Conservation (phyloP, 2,113 vertebrate genomes). For the Nematolebias whitei region DNA sequence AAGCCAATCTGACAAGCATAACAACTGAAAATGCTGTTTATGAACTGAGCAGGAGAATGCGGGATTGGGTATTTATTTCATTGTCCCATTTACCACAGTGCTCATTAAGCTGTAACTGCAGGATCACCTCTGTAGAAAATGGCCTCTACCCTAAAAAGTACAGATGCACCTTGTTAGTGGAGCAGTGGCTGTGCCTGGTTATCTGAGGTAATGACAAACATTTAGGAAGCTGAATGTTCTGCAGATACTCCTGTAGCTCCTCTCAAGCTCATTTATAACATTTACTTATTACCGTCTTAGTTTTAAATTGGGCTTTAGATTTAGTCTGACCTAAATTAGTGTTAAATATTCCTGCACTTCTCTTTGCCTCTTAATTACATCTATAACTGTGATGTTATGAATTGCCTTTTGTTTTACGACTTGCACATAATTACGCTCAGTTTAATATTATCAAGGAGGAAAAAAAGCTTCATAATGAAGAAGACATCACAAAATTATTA, state of each 20-base stretch:
- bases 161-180: constrained; percentile 9
- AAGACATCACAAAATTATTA: no score
- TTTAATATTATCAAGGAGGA: background rate
- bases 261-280: background rate
- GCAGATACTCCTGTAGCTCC: background rate
- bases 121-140: background rate
- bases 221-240: constrained; percentile 13
- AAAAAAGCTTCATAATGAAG: no score
- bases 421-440: background rate
- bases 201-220: constrained; percentile 11
- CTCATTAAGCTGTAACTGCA: background rate
- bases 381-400: background rate
- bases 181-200: constrained; percentile 35
- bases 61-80: no score
- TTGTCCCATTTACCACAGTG: background rate
- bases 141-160: background rate
- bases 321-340: constrained; percentile 9
- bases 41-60: background rate
- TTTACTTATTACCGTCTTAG: background rate
- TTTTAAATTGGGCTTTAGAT: constrained; percentile 17
- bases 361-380: constrained; percentile 13
- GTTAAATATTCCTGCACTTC: constrained; percentile 7
- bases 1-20: constrained; percentile 1
- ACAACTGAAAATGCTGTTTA: constrained; percentile 11
- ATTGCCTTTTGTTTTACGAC: background rate